Base-by-base conservation (phyloP, 2,113 vertebrate species). In the Ellobius talpinus region DNA sequence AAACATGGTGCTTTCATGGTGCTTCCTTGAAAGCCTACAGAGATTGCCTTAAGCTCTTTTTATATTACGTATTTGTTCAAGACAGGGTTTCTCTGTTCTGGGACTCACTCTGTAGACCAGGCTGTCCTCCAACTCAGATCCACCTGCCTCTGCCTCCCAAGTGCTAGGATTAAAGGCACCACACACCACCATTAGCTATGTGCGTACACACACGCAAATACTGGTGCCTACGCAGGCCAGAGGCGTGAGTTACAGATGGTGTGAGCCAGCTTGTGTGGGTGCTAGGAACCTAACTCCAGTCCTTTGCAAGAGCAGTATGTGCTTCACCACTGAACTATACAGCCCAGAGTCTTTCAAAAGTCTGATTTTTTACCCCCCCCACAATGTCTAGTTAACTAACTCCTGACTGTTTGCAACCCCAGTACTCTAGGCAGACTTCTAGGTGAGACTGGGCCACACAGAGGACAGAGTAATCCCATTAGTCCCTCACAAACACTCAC, bases 401-500 rank as follows among this genome's bases (percentile, higher is more conserved):
- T 68, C 70, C 47, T 26, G 23, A 23, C 9, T 26, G 4, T 70
- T 33, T 52, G 17, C 10, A 87, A 42, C 5, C 24, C 36, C 36
- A 73, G 36, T 39, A 55, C 33, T 52, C 14, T 55, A 72, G 12
- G 23, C 13, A 33, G 24, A 26, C 39, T 36, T 39, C 17, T 26
- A 63, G n/a, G 3, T 39, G 52, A 33, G 72, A 11, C 52, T 45
- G 42, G 14, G 24, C 68, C 50, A 29, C 66, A 74, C 6, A 61
- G 19, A 52, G 85, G 45, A 26, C 66, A 33, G n/a, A 81, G 42
- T 50, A 36, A 16, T 50, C 5, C 14, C 74, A 0, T 1, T 0
- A 24, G 6, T 13, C 36, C 63, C 52, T 45, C 5, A 14, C 0
- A 5, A 42, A 55, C 58, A 94, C 98, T 99, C 96, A 99, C 99